Percentiles rank a stretch among this genome's conserved stretches.
phyloP scores from a whole-genome alignment of 2,888 invertebrate genomes.

The Zygogramma bicolorata region DNA sequence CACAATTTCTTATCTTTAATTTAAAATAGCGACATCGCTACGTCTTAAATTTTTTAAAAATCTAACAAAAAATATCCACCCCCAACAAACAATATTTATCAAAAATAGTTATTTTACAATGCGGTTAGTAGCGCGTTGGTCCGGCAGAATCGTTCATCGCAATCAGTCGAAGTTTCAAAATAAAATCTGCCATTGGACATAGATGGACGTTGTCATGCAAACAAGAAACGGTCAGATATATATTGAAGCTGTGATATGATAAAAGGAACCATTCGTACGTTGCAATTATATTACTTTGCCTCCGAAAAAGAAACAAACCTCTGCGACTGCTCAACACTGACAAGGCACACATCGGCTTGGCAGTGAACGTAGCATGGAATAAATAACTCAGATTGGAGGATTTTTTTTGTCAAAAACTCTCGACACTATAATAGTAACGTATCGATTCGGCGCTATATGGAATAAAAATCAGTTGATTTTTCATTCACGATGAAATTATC shows the following conservation, averaged over 20 bases:
- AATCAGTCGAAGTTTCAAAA: conserved; percentile 7
- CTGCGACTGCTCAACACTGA: neutral
- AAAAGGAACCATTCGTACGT: too few species aligned
- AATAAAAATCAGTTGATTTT: too few species aligned
- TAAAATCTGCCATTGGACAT: neutral
- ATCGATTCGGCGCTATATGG: too few species aligned
- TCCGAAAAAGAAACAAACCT: neutral
- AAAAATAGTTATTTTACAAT: conserved; percentile 74
- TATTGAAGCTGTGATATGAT: too few species aligned
- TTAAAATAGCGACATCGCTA: conserved; percentile 66
- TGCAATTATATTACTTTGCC: neutral
- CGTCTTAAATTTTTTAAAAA: conserved; percentile 64
- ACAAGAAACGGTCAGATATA: too few species aligned
- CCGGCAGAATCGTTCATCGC: conserved; percentile 25
- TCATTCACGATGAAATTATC: too few species aligned
- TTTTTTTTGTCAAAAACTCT: too few species aligned
- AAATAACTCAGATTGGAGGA: neutral
- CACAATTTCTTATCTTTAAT: conserved; percentile 62
- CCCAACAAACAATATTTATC: conserved; percentile 75
- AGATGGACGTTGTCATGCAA: neutral
- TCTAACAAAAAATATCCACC: conserved; percentile 71
- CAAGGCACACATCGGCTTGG: conserved; percentile 10
- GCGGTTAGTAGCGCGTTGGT: conserved; percentile 10
- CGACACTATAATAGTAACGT: too few species aligned
- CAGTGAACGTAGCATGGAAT: neutral